Evolutionary conservation across 2,888 invertebrate species (phyloP).

Genomic region (Rhorus exstirpatorius): DNA sequence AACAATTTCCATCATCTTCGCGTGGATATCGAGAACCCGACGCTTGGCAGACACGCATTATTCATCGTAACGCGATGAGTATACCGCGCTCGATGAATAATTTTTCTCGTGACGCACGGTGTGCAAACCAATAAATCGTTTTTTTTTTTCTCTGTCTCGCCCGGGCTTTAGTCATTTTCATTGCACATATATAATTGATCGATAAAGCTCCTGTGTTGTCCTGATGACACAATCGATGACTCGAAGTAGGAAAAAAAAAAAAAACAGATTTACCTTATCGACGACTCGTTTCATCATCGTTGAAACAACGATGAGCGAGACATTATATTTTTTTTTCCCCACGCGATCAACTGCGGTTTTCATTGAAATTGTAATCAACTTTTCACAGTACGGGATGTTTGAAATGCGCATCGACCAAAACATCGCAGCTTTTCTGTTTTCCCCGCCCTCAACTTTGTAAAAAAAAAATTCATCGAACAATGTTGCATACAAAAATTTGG

Average conservation of each 20-base stretch:
- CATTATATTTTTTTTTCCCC: not conserved
- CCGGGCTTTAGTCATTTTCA: slow-evolving; percentile 8
- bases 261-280: slow-evolving; percentile 10
- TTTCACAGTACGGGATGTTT: too few species aligned
- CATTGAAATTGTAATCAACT: too few species aligned
- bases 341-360: too few species aligned
- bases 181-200: slow-evolving; percentile 3
- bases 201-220: slow-evolving; percentile 3
- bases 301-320: not conserved
- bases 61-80: slow-evolving; percentile 25
- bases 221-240: not conserved
- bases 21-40: slow-evolving; percentile 26
- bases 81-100: slow-evolving; percentile 41
- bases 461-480: too few species aligned
- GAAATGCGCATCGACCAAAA: too few species aligned
- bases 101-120: slow-evolving; percentile 45
- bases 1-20: slow-evolving; percentile 26
- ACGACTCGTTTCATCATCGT: too few species aligned
- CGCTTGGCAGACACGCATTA: slow-evolving; percentile 30
- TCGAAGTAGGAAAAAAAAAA: slow-evolving; percentile 5
- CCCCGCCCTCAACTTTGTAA: too few species aligned
- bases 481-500: too few species aligned
- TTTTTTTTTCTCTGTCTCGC: not conserved
- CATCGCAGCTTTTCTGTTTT: too few species aligned
- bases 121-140: slow-evolving; percentile 33